A percentile compares a stretch with the other conserved stretches of the same genome.
Evolutionary conservation across 1,140 invertebrate genomes (phyloP).

Genomic region (Tetragnatha versicolor): DNA sequence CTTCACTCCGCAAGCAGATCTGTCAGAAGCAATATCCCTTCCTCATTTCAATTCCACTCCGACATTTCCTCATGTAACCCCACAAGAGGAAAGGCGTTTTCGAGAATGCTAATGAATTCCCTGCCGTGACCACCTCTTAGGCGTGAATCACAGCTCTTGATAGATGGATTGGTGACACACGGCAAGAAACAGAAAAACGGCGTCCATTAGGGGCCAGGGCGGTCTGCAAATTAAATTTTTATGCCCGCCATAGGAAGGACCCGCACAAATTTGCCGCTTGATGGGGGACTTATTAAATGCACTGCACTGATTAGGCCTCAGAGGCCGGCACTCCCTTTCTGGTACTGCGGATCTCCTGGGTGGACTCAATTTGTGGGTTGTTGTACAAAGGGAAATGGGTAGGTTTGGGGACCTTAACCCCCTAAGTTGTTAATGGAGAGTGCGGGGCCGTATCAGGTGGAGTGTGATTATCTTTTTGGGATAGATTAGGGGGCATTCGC

Average conservation of each 20-base stretch:
- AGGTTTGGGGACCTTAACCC: too few relatives aligned
- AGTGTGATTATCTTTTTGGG: too few relatives aligned
- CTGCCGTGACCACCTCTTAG: conserved; percentile 48
- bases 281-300: conserved; percentile 34
- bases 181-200: too few relatives aligned
- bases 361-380: too few relatives aligned
- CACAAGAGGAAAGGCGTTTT: conserved; percentile 48
- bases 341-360: background rate
- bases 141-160: conserved; percentile 49
- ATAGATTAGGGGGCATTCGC: too few relatives aligned
- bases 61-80: conserved; percentile 10
- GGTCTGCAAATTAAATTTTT: conserved; percentile 43
- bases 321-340: background rate
- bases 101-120: conserved; percentile 46
- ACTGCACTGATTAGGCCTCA: background rate
- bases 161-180: conserved; percentile 52
- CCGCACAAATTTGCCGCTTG: conserved; percentile 30
- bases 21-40: too few relatives aligned
- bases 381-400: too few relatives aligned
- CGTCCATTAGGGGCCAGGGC: too few relatives aligned
- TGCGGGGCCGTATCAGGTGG: too few relatives aligned
- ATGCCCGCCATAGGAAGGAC: conserved; percentile 24
- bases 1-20: too few relatives aligned
- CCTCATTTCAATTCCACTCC: too few relatives aligned
- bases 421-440: too few relatives aligned